A percentile compares a stretch with the other conserved stretches of the same genome.
These are phyloP conservation scores for Eupristina koningsbergeri DNA, from an alignment of 1,140 invertebrate genomes.

Conservation along the genomic window DNA sequence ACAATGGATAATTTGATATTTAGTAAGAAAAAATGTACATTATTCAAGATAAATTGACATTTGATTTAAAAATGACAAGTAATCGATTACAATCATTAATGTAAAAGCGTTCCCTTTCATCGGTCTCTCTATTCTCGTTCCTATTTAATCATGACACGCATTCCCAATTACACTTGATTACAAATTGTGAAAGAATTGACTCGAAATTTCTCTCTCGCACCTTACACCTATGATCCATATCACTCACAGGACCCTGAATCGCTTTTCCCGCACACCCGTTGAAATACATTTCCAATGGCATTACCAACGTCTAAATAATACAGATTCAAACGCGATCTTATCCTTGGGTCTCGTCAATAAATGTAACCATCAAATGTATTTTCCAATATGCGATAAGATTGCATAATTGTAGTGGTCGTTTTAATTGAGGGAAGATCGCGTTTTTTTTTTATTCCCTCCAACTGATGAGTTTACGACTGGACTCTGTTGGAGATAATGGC, in stretches of 20 bases:
- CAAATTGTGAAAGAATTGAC: neutral
- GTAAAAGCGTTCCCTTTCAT: too few species aligned
- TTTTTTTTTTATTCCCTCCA: neutral
- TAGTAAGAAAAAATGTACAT: neutral
- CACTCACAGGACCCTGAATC: constrained; percentile 42
- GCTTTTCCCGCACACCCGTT: constrained; percentile 20
- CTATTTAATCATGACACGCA: neutral
- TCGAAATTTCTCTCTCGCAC: neutral
- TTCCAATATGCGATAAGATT: constrained; percentile 13
- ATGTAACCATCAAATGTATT: neutral
- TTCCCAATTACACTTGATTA: neutral
- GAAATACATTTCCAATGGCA: constrained; percentile 17
- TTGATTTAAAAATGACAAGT: neutral
- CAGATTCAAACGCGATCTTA: neutral
- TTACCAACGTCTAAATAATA: neutral
- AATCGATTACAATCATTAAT: neutral
- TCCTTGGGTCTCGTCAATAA: neutral
- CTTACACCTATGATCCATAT: constrained; percentile 29
- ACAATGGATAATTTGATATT: neutral
- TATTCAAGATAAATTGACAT: neutral
- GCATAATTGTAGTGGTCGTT: neutral
- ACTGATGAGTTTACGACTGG: constrained; percentile 33
- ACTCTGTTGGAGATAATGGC: constrained; percentile 5
- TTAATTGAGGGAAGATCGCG: constrained; percentile 5
- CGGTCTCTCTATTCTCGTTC: neutral